Evolutionary conservation across 2,113 vertebrate genomes (phyloP), one percentile per base, ranked within the genome.

Genomic region (Oplegnathus fasciatus): DNA sequence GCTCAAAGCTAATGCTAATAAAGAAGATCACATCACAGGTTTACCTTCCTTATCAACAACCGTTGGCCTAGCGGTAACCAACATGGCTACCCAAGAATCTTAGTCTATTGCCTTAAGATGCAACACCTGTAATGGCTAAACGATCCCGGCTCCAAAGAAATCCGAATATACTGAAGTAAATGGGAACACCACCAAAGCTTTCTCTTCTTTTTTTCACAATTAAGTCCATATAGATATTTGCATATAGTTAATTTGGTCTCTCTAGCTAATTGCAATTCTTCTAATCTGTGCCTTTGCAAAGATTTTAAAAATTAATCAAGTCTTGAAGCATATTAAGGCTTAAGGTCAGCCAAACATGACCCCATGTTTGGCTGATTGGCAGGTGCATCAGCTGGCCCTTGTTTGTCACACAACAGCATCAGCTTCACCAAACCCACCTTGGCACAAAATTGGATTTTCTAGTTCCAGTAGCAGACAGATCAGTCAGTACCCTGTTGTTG

Each of bases 401-500:
- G 78, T 84, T 81, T 62, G 84, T 86, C 83, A 66, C 66, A 71
- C 26, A 54, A 86, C 77, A 80, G 17, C 60, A 54, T 88, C 77
- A 80, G 17, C 60, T 73, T 83, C 70, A 79, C 17, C 65, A 11
- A 10, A 78, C 62, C 48, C 67, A 75, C 72, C 75, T 85, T 80
- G 80, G 40, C 75, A 80, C 68, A 68, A 71, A 84, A 88, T 78
- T 78, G 64, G 83, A 84, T 84, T 88, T 82, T 82, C 30, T 34
- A 44, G 34, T 81, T 62, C 65, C 52, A 48, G 42, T 78, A 58
- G 70, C 54, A 71, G 75, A 6, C 54, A 18, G 76, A 57, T 75
- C 66, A 79, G 46, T 54, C 26, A 10, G 71, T 60, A 61, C 82
- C 40, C 72, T 78, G 55, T 52, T 61, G 75, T 75, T 75, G 22